Evolutionary conservation across 1,140 invertebrate species (phyloP), one percentile per base, ranked within the genome.

Genomic region (Ostrea edulis): DNA sequence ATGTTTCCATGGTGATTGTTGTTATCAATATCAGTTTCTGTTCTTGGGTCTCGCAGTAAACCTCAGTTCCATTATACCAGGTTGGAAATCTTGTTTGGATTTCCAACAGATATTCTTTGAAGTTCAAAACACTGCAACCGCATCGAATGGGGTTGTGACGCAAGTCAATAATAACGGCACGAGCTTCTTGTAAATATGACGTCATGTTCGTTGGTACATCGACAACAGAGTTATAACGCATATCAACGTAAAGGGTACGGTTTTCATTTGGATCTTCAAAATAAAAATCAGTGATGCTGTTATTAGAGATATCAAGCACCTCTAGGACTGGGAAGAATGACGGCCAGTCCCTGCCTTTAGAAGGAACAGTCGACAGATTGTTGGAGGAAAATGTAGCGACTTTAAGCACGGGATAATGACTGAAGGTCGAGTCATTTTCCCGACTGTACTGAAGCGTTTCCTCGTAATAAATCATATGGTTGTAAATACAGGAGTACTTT

Each of bases 301-400:
- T 83, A 25, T 83, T 52, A 25, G 82, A 83, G 17, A 83, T 22
- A 83, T 83, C 82, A 20, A 83, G 14, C n/a, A 53, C 82, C 20
- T 83, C 44, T 22, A 83, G 25, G 7, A 51, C 35, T 22, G 82
- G 82, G 25, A 83, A 83, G 25, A 20, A 52, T 8, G 44, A n/a
- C 8, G 51, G 53, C 82, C 82, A 83, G 22, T 83, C 53, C 53
- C 82, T 83, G 51, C 17, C 44, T 20, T 53, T 53, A 12, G 51
- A 22, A 12, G 82, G 53, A 2, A 54, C 53, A 9, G 44, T 53
- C 17, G 82, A 25, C 8, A 83, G n/a, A 22, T 52, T 53, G 51
- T 83, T 83, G 51, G 82, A 52, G 4, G 82, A 83, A 52, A 83
- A 83, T 9, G 44, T 83, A n/a, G 22, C 51, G 82, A 83, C 44